These are phyloP conservation scores for cat (Felis catus) DNA, from an alignment of 2,113 vertebrate species.

Conservation along the genomic window DNA sequence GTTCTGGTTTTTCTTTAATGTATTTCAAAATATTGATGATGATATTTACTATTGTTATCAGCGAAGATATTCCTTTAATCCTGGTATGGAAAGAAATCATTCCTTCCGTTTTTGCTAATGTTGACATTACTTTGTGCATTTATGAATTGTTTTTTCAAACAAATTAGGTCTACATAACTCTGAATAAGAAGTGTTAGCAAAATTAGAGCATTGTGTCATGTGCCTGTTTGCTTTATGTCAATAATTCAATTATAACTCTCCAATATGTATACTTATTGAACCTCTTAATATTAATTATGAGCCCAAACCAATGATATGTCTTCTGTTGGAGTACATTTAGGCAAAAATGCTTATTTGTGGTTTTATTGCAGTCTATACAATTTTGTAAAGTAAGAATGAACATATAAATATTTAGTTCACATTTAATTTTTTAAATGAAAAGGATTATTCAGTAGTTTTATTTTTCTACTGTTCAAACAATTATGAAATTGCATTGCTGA, in stretches of 20 bases:
- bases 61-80: conserved; percentile 36
- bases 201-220: neutral
- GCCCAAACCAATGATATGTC: neutral
- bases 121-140: conserved; percentile 7
- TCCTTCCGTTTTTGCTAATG: neutral
- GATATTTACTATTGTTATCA: neutral
- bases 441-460: neutral
- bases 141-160: conserved; percentile 47
- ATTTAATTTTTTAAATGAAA: neutral
- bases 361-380: neutral
- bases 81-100: neutral
- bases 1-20: neutral
- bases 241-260: neutral
- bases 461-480: neutral
- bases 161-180: neutral
- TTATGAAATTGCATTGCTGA: neutral
- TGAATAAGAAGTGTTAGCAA: conserved; percentile 33
- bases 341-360: neutral
- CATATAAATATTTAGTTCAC: neutral
- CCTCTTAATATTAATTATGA: neutral
- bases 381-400: neutral
- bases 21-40: neutral
- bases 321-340: neutral
- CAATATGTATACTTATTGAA: neutral
- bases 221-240: neutral